Evolutionary conservation across 2,113 vertebrate species (phyloP).

Genomic region (Gymnobelideus leadbeateri): DNA sequence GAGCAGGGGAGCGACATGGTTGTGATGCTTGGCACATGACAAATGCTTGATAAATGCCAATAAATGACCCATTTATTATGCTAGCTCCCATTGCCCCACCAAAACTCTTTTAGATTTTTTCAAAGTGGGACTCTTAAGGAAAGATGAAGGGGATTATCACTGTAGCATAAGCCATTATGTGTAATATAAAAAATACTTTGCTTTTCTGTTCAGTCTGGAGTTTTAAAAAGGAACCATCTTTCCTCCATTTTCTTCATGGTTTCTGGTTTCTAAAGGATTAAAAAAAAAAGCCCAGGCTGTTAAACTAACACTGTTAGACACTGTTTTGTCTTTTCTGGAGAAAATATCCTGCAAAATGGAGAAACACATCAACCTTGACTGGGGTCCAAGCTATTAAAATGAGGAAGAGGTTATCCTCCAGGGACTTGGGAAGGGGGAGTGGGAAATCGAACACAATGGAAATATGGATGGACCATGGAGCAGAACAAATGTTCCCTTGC

Average conservation of each 20-base stretch:
- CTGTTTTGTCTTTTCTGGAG: slow-evolving; percentile 89
- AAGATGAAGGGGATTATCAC: background rate
- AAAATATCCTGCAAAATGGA: slow-evolving; percentile 89
- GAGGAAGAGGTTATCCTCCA: slow-evolving; percentile 88
- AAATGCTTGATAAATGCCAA: background rate
- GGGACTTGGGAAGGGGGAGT: slow-evolving; percentile 79
- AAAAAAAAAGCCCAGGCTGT: slow-evolving; percentile 65
- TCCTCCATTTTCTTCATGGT: slow-evolving; percentile 24
- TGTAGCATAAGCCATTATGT: background rate
- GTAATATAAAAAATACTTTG: slow-evolving; percentile 8
- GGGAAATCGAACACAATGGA: slow-evolving; percentile 85
- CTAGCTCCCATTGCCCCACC: background rate
- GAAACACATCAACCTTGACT: slow-evolving; percentile 90
- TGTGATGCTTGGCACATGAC: background rate
- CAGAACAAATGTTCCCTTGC: slow-evolving; percentile 83
- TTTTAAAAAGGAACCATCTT: slow-evolving; percentile 46
- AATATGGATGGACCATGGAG: slow-evolving; percentile 80
- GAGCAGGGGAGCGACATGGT: background rate
- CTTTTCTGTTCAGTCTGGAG: background rate
- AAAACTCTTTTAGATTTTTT: slow-evolving; percentile 14
- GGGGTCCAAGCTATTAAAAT: slow-evolving; percentile 86
- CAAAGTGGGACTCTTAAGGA: slow-evolving; percentile 5
- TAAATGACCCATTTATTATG: background rate
- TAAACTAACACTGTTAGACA: slow-evolving; percentile 78
- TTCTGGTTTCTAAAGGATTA: slow-evolving; percentile 49